phyloP scores from a whole-genome alignment of 2,797 vertebrate species.

The Hydrocynus forskahlii region DNA sequence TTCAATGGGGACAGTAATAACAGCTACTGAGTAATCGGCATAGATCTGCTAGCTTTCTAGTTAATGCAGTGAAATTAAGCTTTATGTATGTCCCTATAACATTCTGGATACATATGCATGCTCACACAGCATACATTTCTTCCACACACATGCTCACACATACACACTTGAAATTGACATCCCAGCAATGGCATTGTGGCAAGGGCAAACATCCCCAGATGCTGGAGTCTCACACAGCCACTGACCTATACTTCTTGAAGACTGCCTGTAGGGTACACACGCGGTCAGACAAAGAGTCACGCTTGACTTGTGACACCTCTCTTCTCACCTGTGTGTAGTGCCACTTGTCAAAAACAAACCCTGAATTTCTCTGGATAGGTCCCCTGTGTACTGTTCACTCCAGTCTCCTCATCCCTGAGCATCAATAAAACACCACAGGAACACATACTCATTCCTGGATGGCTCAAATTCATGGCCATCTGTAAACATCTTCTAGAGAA shows the following conservation, averaged over 20 bases:
- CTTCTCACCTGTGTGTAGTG: slow-evolving; percentile 34
- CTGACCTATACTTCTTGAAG: slow-evolving; percentile 15
- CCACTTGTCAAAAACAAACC: slow-evolving; percentile 30
- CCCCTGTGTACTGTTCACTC: not conserved
- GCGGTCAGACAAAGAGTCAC: slow-evolving; percentile 24
- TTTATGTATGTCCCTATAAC: not conserved
- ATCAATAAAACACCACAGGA: slow-evolving; percentile 12
- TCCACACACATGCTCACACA: slow-evolving; percentile 1
- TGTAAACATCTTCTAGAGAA: not conserved
- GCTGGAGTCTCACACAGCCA: slow-evolving; percentile 16
- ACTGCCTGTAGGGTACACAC: slow-evolving; percentile 12
- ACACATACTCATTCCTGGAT: not conserved
- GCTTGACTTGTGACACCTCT: slow-evolving; percentile 39
- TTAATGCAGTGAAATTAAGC: not conserved
- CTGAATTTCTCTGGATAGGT: slow-evolving; percentile 8
- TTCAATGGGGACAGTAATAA: too few relatives aligned
- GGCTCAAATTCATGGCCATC: slow-evolving; percentile 4
- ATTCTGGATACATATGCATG: not conserved
- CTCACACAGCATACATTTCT: not conserved
- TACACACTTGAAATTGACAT: slow-evolving; percentile 20
- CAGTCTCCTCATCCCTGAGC: not conserved
- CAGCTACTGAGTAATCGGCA: too few relatives aligned
- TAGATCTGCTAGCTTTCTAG: too few relatives aligned
- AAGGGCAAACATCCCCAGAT: slow-evolving; percentile 36
- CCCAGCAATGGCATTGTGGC: slow-evolving; percentile 11